Base-by-base conservation (phyloP, 2,797 vertebrate genomes). In the Sciaenops ocellatus region DNA sequence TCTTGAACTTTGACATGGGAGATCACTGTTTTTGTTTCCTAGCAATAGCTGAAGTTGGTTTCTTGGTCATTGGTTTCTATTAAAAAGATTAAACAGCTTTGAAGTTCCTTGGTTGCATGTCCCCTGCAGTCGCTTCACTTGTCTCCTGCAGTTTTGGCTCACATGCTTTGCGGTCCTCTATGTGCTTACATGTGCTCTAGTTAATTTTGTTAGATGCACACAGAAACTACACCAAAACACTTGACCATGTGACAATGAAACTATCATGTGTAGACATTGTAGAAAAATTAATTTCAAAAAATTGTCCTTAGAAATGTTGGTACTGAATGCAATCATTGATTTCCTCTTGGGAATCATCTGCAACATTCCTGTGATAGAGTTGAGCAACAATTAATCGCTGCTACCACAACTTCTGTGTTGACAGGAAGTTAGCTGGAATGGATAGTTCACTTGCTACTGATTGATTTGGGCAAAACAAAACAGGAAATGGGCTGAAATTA, bases 401-500 rank as follows among this genome's bases (percentile, higher is more conserved):
- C 38, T 4, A 8, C 26, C 5, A 12, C 12, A 22, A 22, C 59
- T 20, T n/a, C 18, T 13, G 9, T 41, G 10, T 38, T 22, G 18
- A 41, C 12, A 1, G 3, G 13, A 30, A 13, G 34, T 44, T 6
- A 24, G 8, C 7, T 41, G 3, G 11, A 38, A 69, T 34, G 3
- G 34, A 52, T 54, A 48, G 3, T 1, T 42, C 17, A 28, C 22
- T 28, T 3, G 2, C 42, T 34, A 6, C 18, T 42, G 56, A 55
- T 38, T 54, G 38, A 79, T 60, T 55, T 13, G 24, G 52, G 9
- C 11, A 55, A 50, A 65, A 22, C 28, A 56, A 68, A 72, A 57
- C 6, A 34, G 42, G 44, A 63, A 60, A 66, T 41, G 18, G 22
- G 28, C 41, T 30, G 7, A 61, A 50, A 46, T 77, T 42, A 28